A percentile compares a stretch with the other conserved stretches of the same genome.
These are phyloP conservation scores for Syngnathus scovelli DNA, from an alignment of 2,113 vertebrate species.

Conservation along the genomic window DNA sequence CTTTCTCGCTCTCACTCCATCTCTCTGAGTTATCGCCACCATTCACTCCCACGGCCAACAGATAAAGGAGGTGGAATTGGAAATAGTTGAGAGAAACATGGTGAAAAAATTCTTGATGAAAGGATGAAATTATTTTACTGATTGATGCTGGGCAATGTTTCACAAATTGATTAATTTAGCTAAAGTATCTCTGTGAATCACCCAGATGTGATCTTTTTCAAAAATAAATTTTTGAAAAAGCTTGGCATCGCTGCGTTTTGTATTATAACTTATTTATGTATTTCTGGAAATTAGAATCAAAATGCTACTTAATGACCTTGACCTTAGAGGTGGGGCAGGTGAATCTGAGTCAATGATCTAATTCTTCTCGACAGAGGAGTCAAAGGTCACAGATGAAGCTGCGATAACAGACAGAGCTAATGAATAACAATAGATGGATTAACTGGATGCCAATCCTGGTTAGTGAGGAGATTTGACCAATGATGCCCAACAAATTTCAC, in stretches of 20 bases:
- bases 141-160: slow-evolving; percentile 44
- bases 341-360: slow-evolving; percentile 59
- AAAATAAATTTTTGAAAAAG: not conserved
- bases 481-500: slow-evolving; percentile 41
- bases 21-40: slow-evolving; percentile 49
- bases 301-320: slow-evolving; percentile 58
- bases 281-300: slow-evolving; percentile 51
- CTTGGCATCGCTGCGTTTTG: not conserved
- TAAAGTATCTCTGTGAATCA: slow-evolving; percentile 15
- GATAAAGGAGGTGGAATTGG: slow-evolving; percentile 49
- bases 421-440: slow-evolving; percentile 69
- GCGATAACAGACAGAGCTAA: slow-evolving; percentile 56
- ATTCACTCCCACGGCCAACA: slow-evolving; percentile 32
- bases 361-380: slow-evolving; percentile 58
- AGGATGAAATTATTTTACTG: slow-evolving; percentile 55
- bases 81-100: slow-evolving; percentile 52
- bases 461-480: slow-evolving; percentile 35
- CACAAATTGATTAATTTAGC: slow-evolving; percentile 38
- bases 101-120: slow-evolving; percentile 49
- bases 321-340: slow-evolving; percentile 51
- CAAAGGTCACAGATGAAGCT: slow-evolving; percentile 64
- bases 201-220: slow-evolving; percentile 5
- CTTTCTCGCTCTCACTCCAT: slow-evolving; percentile 55
- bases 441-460: slow-evolving; percentile 45
- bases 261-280: not conserved